Conservation (phyloP, 2,888 invertebrate species). For the Caenorhabditis imperialis region DNA sequence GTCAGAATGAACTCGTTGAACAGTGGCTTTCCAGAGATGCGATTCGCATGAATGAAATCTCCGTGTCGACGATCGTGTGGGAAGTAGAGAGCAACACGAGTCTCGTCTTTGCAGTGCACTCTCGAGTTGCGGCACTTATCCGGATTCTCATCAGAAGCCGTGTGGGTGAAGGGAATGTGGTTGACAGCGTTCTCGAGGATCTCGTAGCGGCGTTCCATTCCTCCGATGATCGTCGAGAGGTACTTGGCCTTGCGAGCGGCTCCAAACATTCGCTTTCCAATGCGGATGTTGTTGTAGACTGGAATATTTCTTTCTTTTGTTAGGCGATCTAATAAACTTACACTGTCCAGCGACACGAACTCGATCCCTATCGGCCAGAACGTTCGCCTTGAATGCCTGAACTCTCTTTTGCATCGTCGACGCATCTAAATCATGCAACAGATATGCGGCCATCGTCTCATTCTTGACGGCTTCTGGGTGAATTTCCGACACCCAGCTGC, state of each 20-base stretch:
- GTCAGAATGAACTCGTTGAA: constrained; percentile 91
- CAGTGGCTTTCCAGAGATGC: constrained; percentile 66
- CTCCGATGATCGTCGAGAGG: constrained; percentile 73
- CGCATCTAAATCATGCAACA: constrained; percentile 64
- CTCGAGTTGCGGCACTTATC: constrained; percentile 71
- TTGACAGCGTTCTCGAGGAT: constrained; percentile 77
- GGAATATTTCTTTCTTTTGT: neutral
- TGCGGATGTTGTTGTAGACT: constrained; percentile 76
- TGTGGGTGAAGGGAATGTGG: constrained; percentile 73
- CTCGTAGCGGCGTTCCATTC: constrained; percentile 76
- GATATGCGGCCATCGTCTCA: constrained; percentile 40
- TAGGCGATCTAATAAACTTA: constrained; percentile 17
- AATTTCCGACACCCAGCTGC: constrained; percentile 49
- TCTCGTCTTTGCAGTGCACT: constrained; percentile 73
- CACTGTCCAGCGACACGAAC: constrained; percentile 73
- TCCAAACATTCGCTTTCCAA: constrained; percentile 77
- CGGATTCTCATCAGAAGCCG: constrained; percentile 66
- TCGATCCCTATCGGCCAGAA: constrained; percentile 71
- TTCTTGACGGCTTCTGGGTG: constrained; percentile 61
- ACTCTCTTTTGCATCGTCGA: constrained; percentile 64
- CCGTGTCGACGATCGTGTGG: constrained; percentile 34
- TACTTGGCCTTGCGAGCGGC: constrained; percentile 75
- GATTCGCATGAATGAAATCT: constrained; percentile 75
- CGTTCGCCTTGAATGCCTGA: constrained; percentile 63
- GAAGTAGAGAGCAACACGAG: constrained; percentile 68